Evolutionary conservation across 1,140 invertebrate species (phyloP).

Genomic region (Thaumetopoea pityocampa): DNA sequence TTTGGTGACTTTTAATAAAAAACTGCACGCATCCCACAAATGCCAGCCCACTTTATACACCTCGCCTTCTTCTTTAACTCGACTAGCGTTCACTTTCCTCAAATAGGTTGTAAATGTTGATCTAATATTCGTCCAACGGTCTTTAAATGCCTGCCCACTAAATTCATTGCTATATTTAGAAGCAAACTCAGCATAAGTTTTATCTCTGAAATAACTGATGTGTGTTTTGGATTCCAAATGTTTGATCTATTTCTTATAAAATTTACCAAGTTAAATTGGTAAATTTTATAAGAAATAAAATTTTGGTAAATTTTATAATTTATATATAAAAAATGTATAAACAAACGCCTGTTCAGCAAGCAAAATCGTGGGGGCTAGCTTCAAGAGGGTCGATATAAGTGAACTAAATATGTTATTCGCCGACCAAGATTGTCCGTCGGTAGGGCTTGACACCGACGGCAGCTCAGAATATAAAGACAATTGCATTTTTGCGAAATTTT

Average conservation of each 20-base stretch:
- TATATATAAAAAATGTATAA: too few species aligned
- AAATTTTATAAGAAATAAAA: too few species aligned
- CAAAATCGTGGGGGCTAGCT: too few species aligned
- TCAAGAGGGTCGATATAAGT: too few species aligned
- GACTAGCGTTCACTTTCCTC: conserved; percentile 53
- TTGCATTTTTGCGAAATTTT: too few species aligned
- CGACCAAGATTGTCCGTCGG: too few species aligned
- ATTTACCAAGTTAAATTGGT: conserved; percentile 58
- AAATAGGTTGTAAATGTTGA: conserved; percentile 63
- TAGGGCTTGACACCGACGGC: too few species aligned
- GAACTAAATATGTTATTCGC: too few species aligned
- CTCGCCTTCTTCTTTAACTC: conserved; percentile 36
- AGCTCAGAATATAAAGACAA: too few species aligned
- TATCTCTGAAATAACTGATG: conserved; percentile 47
- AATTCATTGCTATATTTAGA: conserved; percentile 58
- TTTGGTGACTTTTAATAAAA: conserved; percentile 47
- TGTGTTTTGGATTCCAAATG: conserved; percentile 67
- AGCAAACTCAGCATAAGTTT: conserved; percentile 60
- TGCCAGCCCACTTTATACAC: conserved; percentile 61
- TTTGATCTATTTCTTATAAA: conserved; percentile 58
- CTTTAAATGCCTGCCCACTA: conserved; percentile 60
- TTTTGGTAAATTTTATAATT: too few species aligned
- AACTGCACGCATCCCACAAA: conserved; percentile 58
- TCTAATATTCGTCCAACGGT: conserved; percentile 65
- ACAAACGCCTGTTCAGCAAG: too few species aligned